These are phyloP conservation scores for Eospalax fontanierii DNA, from an alignment of 2,797 vertebrate species.

Conservation along the genomic window DNA sequence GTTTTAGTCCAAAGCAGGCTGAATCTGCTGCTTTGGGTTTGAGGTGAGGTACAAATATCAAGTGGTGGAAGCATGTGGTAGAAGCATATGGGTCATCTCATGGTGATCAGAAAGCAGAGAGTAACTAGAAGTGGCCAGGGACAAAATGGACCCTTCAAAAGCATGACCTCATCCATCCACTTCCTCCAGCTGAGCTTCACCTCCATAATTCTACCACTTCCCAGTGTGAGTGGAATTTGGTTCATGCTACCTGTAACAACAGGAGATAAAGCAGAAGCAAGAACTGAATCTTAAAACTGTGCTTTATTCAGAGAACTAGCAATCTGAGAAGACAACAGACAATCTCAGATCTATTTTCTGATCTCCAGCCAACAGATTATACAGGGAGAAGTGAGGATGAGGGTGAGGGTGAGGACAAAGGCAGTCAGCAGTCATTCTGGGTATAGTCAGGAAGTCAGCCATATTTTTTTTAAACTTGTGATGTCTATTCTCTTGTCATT, in stretches of 20 bases:
- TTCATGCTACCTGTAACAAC: background rate
- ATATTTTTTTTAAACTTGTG: background rate
- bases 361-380: background rate
- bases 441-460: background rate
- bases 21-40: background rate
- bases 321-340: background rate
- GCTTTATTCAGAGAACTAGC: background rate
- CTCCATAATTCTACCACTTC: background rate
- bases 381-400: background rate
- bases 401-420: background rate
- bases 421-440: background rate
- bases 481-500: background rate
- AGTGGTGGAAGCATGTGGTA: background rate
- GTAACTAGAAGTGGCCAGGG: background rate
- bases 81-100: background rate
- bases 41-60: background rate
- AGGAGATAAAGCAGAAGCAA: background rate
- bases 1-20: background rate
- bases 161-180: background rate
- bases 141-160: background rate
- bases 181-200: background rate
- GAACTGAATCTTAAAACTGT: background rate
- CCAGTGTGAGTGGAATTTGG: background rate
- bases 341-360: background rate
- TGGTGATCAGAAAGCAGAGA: background rate